Conservation (phyloP, 2,888 invertebrate species). For the Calliscelio sp. region DNA sequence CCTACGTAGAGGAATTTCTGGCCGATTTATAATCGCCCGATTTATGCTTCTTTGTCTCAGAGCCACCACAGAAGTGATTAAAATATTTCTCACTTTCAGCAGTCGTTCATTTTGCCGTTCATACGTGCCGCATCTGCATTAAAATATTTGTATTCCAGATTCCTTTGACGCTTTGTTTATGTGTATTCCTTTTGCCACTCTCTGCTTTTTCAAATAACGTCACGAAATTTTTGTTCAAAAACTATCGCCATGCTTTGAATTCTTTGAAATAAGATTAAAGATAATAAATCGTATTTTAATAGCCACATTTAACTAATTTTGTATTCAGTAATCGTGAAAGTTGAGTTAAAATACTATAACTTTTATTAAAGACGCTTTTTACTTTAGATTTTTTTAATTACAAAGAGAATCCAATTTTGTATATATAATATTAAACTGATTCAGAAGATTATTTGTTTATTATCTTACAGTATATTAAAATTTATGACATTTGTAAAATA, state of each 20-base stretch:
- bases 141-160: conserved; percentile 10
- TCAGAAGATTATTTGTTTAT: no score
- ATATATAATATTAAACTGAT: no score
- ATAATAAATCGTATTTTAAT: background rate
- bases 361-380: no score
- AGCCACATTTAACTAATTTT: background rate
- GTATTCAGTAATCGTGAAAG: background rate
- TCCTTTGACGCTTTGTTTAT: conserved; percentile 23
- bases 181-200: background rate
- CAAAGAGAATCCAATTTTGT: no score
- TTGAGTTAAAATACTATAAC: background rate
- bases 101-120: background rate
- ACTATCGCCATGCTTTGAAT: background rate
- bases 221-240: background rate
- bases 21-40: conserved; percentile 41
- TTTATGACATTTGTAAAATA: no score
- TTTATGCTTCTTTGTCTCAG: conserved; percentile 47
- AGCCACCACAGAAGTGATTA: conserved; percentile 11
- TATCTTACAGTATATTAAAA: no score
- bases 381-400: no score
- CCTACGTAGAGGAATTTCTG: conserved; percentile 41
- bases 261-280: background rate
- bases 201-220: background rate
- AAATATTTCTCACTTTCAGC: conserved; percentile 36
- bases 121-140: conserved; percentile 2